Evolutionary conservation across 1,140 invertebrate genomes (phyloP).

Genomic region (Conus betulinus): DNA sequence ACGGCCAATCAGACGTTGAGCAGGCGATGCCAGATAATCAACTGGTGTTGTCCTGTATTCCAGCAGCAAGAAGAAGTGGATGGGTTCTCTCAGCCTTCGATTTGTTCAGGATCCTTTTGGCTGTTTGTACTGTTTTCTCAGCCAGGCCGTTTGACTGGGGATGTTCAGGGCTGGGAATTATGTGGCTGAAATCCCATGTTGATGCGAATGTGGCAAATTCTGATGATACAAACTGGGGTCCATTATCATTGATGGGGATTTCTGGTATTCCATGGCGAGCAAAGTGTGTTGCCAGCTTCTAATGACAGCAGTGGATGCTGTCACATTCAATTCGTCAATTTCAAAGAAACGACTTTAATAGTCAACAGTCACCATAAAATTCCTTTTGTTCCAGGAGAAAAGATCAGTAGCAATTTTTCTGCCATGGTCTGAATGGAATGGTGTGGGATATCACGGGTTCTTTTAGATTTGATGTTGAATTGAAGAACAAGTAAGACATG

Average conservation of each 20-base stretch:
- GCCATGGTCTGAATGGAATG: conserved; percentile 52
- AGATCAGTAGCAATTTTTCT: conserved; percentile 49
- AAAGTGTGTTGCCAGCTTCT: conserved; percentile 43
- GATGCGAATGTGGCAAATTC: neutral
- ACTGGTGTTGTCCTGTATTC: conserved; percentile 42
- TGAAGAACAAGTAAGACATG: conserved; percentile 41
- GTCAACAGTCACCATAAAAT: no score
- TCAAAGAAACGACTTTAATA: no score
- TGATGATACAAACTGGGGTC: conserved; percentile 31
- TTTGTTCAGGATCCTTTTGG: conserved; percentile 38
- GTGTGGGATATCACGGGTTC: conserved; percentile 45
- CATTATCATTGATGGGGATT: conserved; percentile 46
- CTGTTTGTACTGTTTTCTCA: conserved; percentile 43
- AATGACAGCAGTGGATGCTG: no score
- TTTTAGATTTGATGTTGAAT: conserved; percentile 23
- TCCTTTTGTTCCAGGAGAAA: conserved; percentile 38
- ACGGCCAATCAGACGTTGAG: conserved; percentile 38
- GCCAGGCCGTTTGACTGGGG: conserved; percentile 51
- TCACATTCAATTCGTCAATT: no score
- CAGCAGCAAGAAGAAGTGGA: conserved; percentile 39
- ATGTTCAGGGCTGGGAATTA: conserved; percentile 41
- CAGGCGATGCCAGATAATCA: neutral
- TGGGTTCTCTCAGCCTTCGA: conserved; percentile 36
- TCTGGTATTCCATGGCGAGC: conserved; percentile 46
- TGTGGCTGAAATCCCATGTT: conserved; percentile 35